Base-by-base conservation (phyloP, 1,140 invertebrate genomes). In the Neuroterus valhalla region DNA sequence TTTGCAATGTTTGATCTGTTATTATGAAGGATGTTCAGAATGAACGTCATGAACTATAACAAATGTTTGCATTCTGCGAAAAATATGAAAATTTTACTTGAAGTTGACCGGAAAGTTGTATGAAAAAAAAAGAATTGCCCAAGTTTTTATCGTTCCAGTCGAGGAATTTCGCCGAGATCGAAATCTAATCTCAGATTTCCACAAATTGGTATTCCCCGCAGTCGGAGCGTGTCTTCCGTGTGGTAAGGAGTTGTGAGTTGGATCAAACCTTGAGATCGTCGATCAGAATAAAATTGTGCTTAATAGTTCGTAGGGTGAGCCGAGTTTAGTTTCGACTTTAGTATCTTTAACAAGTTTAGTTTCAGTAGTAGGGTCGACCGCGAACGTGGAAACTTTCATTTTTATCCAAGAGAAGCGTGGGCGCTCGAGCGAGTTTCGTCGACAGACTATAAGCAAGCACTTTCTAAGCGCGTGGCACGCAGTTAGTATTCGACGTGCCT, bases 401-500 rank as follows among this genome's bases (percentile, higher is more conserved):
- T 74, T 74, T 74, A 74, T 69, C 66, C 67, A 38, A 67, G 31
- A 48, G 75, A 73, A 73, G 75, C 75, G 75, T 77, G 75, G 75
- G 75, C 75, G 75, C 68, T 68, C 62, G 71, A 77, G 75, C 75
- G 71, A 77, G 75, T 77, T 77, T 73, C 62, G 75, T 68, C 67
- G 45, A 62, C 12, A 62, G 23, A 62, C 52, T 55, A 55, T 26
- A 55, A 21, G 45, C 48, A 76, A 71, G 69, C 66, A 76, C 71
- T 73, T 77, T 77, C 71, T 73, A 77, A 77, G 75, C 68, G 52
- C 55, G 48, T 73, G 48, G 66, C 55, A 77, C 62, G 66, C 50
- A 66, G 75, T 76, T 50, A 46, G 66, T 70, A 71, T 76, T 48
- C 45, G 66, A 66, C 52, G 75, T 68, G 71, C 44, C 62, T 76